phyloP scores from a whole-genome alignment of 2,888 invertebrate genomes.

The Microctonus hyperodae region DNA sequence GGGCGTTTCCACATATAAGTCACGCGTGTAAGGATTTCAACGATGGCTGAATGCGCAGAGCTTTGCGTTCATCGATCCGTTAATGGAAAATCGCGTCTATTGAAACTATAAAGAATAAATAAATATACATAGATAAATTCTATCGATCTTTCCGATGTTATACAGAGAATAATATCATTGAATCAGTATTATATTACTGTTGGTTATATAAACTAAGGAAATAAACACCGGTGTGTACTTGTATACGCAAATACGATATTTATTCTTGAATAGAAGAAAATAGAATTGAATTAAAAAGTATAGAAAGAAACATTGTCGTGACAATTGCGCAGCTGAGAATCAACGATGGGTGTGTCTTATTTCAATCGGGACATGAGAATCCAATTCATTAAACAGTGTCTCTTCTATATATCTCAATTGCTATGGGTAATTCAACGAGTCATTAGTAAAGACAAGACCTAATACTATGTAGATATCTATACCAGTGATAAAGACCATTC shows the following conservation, averaged over 20 bases:
- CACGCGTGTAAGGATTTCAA: slow-evolving; percentile 13
- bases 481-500: neutral
- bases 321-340: slow-evolving; percentile 16
- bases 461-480: neutral
- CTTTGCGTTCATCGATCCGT: slow-evolving; percentile 8
- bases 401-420: slow-evolving; percentile 7
- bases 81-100: slow-evolving; percentile 15
- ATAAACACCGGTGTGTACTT: too few species aligned
- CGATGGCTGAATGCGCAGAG: neutral
- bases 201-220: neutral
- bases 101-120: neutral
- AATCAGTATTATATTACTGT: neutral
- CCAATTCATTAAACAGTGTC: slow-evolving; percentile 31
- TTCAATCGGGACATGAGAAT: slow-evolving; percentile 23
- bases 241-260: neutral
- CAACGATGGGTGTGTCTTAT: slow-evolving; percentile 12
- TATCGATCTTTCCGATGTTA: neutral
- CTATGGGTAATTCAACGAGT: slow-evolving; percentile 19
- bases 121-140: neutral
- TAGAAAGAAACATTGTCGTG: neutral
- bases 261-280: slow-evolving; percentile 6
- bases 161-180: neutral
- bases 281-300: neutral
- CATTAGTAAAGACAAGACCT: slow-evolving; percentile 15
- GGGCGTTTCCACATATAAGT: slow-evolving; percentile 22